Conservation (phyloP, 2,113 vertebrate genomes). For the Callocephalon fimbriatum region DNA sequence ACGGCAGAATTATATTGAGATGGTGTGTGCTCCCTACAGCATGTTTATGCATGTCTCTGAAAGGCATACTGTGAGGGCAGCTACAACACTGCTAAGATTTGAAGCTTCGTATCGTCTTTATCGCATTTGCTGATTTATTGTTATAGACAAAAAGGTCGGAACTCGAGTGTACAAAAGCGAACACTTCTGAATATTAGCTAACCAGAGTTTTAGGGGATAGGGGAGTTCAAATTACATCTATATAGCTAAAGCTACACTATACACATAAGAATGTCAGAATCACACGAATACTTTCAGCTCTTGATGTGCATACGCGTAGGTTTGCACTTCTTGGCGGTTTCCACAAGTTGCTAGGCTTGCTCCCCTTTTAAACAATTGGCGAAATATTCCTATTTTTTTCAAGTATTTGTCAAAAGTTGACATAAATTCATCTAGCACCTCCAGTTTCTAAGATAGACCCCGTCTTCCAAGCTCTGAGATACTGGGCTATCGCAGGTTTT, state of each 20-base stretch:
- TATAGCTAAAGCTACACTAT: neutral
- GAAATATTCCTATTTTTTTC: neutral
- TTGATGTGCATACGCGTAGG: neutral
- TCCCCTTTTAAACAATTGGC: neutral
- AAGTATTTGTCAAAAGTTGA: neutral
- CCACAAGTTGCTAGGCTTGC: neutral
- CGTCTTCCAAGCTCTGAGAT: neutral
- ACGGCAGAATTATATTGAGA: neutral
- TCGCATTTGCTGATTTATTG: neutral
- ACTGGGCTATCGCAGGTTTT: fast-evolving
- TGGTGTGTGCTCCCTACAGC: neutral
- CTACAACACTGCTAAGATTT: neutral
- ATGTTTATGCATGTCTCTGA: neutral
- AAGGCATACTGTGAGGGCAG: neutral
- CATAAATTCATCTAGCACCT: neutral
- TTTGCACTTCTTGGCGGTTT: neutral
- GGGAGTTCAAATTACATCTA: neutral
- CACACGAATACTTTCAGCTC: neutral
- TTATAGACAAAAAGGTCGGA: neutral
- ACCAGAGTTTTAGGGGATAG: neutral
- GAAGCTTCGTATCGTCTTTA: neutral
- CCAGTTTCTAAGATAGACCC: neutral
- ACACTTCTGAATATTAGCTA: neutral
- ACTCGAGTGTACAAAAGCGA: neutral
- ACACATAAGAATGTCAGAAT: neutral